phyloP scores from a whole-genome alignment of 1,140 invertebrate genomes.

The Drosophila serrata region DNA sequence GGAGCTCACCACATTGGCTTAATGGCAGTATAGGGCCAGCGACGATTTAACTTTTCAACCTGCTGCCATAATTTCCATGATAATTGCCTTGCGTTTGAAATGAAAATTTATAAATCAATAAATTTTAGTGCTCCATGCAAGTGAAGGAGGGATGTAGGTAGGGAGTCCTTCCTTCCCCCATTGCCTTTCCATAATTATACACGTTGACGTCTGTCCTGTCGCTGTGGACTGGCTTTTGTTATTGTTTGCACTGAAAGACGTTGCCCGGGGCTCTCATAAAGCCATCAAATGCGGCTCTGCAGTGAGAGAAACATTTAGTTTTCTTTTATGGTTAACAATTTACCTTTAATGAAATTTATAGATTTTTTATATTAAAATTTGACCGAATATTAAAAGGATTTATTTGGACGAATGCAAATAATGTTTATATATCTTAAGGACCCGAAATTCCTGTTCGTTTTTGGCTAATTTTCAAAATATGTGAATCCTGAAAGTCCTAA shows the following conservation, averaged over 20 bases:
- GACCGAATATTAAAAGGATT: neutral
- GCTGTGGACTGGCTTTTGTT: constrained; percentile 34
- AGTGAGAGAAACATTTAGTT: neutral
- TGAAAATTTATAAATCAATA: constrained; percentile 66
- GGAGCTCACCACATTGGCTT: constrained; percentile 19
- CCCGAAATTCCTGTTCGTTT: too few species aligned
- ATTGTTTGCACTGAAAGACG: constrained; percentile 75
- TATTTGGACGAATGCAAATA: too few species aligned
- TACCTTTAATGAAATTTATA: too few species aligned
- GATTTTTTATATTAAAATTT: neutral
- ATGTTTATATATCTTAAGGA: too few species aligned
- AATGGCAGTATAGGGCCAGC: constrained; percentile 23
- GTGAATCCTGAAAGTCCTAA: too few species aligned
- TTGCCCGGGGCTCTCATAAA: constrained; percentile 67
- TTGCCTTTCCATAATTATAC: constrained; percentile 68
- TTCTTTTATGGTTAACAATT: neutral
- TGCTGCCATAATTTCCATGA: constrained; percentile 52
- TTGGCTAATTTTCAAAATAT: too few species aligned
- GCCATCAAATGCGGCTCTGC: constrained; percentile 43
- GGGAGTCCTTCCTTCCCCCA: neutral
- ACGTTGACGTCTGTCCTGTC: constrained; percentile 32
- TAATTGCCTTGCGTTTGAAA: constrained; percentile 52
- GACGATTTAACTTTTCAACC: constrained; percentile 41
- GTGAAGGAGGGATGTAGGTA: neutral
- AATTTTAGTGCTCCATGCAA: constrained; percentile 37